Base-by-base conservation (phyloP, 2,888 invertebrate genomes). In the Cacoxenus indagator region DNA sequence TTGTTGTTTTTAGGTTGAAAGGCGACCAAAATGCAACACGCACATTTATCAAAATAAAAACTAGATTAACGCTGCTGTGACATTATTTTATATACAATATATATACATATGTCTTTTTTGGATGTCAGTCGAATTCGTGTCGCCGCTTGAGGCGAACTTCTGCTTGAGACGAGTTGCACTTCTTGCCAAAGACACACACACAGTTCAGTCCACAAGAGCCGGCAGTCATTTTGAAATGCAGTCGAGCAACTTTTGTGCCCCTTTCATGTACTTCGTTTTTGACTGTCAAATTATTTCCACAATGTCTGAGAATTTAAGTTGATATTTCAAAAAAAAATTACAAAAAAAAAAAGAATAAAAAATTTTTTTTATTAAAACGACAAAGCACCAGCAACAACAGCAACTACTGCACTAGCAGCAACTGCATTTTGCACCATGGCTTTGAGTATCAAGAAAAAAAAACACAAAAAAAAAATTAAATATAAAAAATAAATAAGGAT, bases 281-380 rank as follows among this genome's bases (percentile, higher is more conserved):
- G 8, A 1, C 55, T 57, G 80, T 82, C 81, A 80, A 83, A 81
- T 81, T 80, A 81, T 22, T 43, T 81, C n/a, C 14, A 27, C 75
- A 70, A 76, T 72, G 79, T 82, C 79, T 82, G 80, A 80, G 80
- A 80, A 76, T 75, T 70, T 82, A 76, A 71, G 79, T 68, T 31
- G 37, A 71, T 71, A 67, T 74, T 72, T 74, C 59, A 61, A 31
- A 45, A 45, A 19, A 37, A 8, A 17, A 24, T 8, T 6, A 17
- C 26, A 62, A 46, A 57, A 17, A 54, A 65, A 46, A 64, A 22
- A 65, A 31, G 59, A 65, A 46, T n/a, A n/a, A n/a, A n/a, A n/a
- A n/a, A n/a, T n/a, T n/a, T n/a, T n/a, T n/a, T n/a, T n/a, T n/a
- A n/a, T n/a, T n/a, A n/a, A n/a, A n/a, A n/a, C n/a, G n/a, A n/a